These are phyloP conservation scores for Ariolimax columbianus DNA, from an alignment of 2,888 invertebrate genomes.

Conservation along the genomic window DNA sequence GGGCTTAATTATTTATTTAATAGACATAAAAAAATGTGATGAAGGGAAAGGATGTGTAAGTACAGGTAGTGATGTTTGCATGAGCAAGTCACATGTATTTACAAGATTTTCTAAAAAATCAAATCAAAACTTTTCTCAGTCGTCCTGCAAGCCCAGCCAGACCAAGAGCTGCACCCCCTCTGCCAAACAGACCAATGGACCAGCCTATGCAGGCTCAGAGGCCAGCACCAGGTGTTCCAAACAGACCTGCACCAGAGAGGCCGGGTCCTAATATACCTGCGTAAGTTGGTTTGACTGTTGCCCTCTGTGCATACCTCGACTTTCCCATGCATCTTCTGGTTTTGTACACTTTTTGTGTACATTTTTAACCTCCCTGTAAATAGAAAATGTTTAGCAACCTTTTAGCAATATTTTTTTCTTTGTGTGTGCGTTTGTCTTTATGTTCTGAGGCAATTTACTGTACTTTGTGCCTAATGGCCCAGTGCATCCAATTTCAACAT, in stretches of 20 bases:
- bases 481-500: too few species aligned
- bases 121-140: constrained; percentile 40
- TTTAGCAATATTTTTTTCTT: too few species aligned
- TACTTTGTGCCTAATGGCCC: too few species aligned
- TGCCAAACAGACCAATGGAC: constrained; percentile 79
- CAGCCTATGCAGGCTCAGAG: constrained; percentile 64
- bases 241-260: constrained; percentile 66
- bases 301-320: background rate
- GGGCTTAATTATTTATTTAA: too few species aligned
- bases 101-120: background rate
- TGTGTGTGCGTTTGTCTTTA: too few species aligned
- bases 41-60: too few species aligned
- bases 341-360: background rate
- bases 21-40: too few species aligned
- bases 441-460: too few species aligned
- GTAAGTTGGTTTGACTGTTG: constrained; percentile 57
- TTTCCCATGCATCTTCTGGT: background rate
- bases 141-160: constrained; percentile 77
- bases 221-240: constrained; percentile 71
- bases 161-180: constrained; percentile 80
- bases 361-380: too few species aligned
- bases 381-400: too few species aligned
- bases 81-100: too few species aligned
- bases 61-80: too few species aligned
- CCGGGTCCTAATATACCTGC: constrained; percentile 65